These are phyloP conservation scores for Ametastegia equiseti DNA, from an alignment of 2,888 invertebrate genomes.

Conservation along the genomic window DNA sequence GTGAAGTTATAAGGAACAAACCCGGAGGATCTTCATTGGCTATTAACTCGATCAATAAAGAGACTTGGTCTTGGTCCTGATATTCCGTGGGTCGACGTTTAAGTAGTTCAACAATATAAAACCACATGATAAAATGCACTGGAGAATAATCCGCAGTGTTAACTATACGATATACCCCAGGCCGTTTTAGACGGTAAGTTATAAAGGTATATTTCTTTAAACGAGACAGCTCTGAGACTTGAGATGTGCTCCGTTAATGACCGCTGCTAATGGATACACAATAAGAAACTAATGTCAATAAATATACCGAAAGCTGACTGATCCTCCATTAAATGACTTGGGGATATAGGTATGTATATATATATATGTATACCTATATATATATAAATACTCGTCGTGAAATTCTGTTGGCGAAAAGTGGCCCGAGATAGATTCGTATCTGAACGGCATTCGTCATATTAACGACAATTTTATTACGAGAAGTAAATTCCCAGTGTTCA, in stretches of 20 bases:
- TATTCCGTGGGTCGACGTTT: neutral
- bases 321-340: slow-evolving; percentile 29
- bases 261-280: slow-evolving; percentile 28
- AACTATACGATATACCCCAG: neutral
- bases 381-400: neutral
- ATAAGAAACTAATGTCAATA: slow-evolving; percentile 35
- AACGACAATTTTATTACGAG: slow-evolving; percentile 43
- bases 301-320: slow-evolving; percentile 32
- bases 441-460: slow-evolving; percentile 41
- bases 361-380: neutral
- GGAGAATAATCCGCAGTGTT: neutral
- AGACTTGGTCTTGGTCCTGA: neutral
- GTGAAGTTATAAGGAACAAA: neutral
- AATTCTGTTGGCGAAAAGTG: slow-evolving; percentile 27
- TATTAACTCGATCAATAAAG: slow-evolving; percentile 1
- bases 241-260: neutral
- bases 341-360: neutral
- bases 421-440: slow-evolving; percentile 30
- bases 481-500: slow-evolving; percentile 41
- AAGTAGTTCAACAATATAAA: neutral
- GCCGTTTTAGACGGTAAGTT: neutral
- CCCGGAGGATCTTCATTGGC: neutral
- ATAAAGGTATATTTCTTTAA: neutral
- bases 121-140: neutral
- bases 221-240: neutral